Evolutionary conservation across 2,113 vertebrate species (phyloP), one percentile per base, ranked within the genome.

Genomic region (Colossoma macropomum): DNA sequence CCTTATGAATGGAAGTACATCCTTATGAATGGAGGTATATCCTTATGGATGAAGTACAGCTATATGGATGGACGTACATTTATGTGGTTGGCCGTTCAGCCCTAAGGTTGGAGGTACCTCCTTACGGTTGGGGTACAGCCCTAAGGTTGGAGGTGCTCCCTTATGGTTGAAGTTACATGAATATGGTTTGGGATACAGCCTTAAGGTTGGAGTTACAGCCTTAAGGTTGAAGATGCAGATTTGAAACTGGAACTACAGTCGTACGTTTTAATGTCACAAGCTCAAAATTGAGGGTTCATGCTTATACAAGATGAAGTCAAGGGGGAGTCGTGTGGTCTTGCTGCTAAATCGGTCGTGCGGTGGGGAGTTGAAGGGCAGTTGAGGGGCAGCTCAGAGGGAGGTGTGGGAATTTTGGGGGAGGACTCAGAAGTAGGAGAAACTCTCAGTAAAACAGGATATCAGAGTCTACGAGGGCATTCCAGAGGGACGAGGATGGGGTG

Each of bases 371-470:
- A n/a, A n/a, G 50, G 50, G 50, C 9, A 52, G 50, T 15, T 75
- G 16, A 15, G 54, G 56, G 60, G 56, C 48, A 30, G 60, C 12
- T 23, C 6, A 52, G 60, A 34, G 25, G 77, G 30, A 54, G 10
- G 68, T 80, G 79, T 80, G 79, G 38, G 79, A 80, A 80, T 62
- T 25, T 62, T 60, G 68, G 32, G 78, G 78, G 34, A 80, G 34
- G 38, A 59, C 65, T 45, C 41, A 4, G 41, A 11, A 45, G 41
- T 11, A 52, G 15, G 12, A 32, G n/a, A 19, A 52, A 19, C 30
- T 12, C 65, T 54, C 10, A 56, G 50, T 59, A 12, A 41, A 79
- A 70, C 63, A 69, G 77, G 77, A 79, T 34, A 32, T 79, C 52
- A 15, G 56, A 15, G 12, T 59, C 56, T n/a, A 9, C 2, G n/a